Base-by-base conservation (phyloP, 1,140 invertebrate species). In the Centruroides sculpturatus region DNA sequence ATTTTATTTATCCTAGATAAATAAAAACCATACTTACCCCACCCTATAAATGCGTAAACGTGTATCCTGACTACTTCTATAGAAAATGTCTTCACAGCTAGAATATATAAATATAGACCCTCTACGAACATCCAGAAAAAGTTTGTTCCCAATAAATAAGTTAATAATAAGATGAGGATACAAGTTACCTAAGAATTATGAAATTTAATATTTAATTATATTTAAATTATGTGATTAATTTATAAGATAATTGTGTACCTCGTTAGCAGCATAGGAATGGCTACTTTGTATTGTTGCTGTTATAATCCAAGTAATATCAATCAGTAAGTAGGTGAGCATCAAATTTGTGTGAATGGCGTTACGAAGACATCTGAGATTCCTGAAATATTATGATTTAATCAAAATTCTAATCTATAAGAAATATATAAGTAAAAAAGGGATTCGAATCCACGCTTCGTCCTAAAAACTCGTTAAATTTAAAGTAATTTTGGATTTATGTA, bases 71-170 rank as follows among this genome's bases (percentile, higher is more conserved):
- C 88, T 70, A 91, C 91, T 71, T 95, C 89, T 47, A 87, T 85
- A 3, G 86, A 89, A 69, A 92, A 89, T 1, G 90, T 92, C 74
- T 89, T 86, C 50, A 95, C 91, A 13, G 96, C 91, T 59, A 96
- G 76, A 70, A 93, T 86, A 72, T 94, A 94, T 8, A 97, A 77
- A 75, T 95, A 96, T 4, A 97, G 76, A 57, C 89, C 93, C 82
- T 97, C 93, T 1, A 96, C 89, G 71, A 97, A 89, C 92, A 96
- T 96, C 92, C 92, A 96, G 76, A 93, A 96, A 75, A 94, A 96
- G 73, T 91, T 96, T 5, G 92, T 92, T 56, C 90, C 77, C 70
- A 91, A 86, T 69, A 92, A 89, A 74, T 94, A 96, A 73, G 91
- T 87, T 67, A 89, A 82, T 8, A 75, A 57, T 3, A 75, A 70